Evolutionary conservation across 2,888 invertebrate genomes (phyloP).

Genomic region (Isoperla grammatica): DNA sequence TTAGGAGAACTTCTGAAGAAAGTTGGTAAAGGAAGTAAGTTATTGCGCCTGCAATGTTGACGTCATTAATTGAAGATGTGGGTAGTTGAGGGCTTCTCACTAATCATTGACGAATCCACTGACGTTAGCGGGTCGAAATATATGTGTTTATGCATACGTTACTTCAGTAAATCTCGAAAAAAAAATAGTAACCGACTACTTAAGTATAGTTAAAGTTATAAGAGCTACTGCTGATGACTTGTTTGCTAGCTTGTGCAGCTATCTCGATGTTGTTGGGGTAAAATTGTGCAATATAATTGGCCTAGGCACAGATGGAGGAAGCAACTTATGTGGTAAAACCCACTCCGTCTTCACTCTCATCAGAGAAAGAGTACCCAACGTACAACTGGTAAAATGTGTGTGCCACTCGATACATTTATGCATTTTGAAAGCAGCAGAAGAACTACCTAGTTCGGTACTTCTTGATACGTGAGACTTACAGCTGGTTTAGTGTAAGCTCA

Average conservation of each 20-base stretch:
- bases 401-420: not conserved
- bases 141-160: no score
- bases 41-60: no score
- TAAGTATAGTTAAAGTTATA: conserved; percentile 23
- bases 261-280: conserved; percentile 6
- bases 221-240: not conserved
- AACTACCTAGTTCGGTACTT: not conserved
- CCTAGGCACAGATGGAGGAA: conserved; percentile 34
- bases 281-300: conserved; percentile 30
- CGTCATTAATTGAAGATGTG: no score
- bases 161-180: no score
- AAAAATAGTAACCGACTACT: conserved; percentile 24
- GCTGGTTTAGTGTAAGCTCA: not conserved
- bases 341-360: not conserved
- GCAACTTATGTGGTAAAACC: conserved; percentile 26
- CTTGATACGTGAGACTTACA: not conserved
- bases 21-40: not conserved
- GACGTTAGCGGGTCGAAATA: no score
- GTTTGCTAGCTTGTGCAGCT: no score
- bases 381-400: not conserved
- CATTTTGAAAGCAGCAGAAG: not conserved
- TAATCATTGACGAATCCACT: no score
- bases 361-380: not conserved
- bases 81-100: no score
- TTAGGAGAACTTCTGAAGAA: conserved; percentile 21